Conservation (phyloP, 35 echinoderm and acorn worm genomes). For the Ptychodera flava region DNA sequence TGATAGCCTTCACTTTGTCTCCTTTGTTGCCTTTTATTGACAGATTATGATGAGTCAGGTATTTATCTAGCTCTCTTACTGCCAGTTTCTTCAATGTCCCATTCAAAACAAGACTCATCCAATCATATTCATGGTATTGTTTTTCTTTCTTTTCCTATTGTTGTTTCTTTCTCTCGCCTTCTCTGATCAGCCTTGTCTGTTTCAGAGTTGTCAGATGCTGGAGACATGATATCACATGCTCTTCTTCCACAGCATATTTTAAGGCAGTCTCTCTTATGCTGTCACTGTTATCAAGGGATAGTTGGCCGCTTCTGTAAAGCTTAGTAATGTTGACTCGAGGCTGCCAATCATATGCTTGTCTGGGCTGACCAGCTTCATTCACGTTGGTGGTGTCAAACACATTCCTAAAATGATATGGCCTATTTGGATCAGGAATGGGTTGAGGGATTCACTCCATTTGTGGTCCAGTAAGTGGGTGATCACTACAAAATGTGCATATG, state of each 20-base stretch:
- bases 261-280: not conserved
- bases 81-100: not conserved
- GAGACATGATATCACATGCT: not conserved
- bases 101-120: not conserved
- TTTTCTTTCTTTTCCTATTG: not conserved
- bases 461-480: not conserved
- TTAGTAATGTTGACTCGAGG: not conserved
- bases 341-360: not conserved
- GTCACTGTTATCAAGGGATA: not conserved
- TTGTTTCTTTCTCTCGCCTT: not conserved
- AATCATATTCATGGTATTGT: not conserved
- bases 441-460: not conserved
- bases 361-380: not conserved
- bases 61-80: not conserved
- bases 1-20: not conserved
- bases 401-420: not conserved
- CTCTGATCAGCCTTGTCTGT: not conserved
- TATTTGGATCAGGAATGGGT: not conserved
- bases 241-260: not conserved
- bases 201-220: not conserved
- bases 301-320: not conserved
- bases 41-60: not conserved
- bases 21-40: not conserved
- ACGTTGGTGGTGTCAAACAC: not conserved
- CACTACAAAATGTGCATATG: not conserved